Evolutionary conservation across 2,113 vertebrate species (phyloP).

Genomic region (Erythrolamprus reginae): DNA sequence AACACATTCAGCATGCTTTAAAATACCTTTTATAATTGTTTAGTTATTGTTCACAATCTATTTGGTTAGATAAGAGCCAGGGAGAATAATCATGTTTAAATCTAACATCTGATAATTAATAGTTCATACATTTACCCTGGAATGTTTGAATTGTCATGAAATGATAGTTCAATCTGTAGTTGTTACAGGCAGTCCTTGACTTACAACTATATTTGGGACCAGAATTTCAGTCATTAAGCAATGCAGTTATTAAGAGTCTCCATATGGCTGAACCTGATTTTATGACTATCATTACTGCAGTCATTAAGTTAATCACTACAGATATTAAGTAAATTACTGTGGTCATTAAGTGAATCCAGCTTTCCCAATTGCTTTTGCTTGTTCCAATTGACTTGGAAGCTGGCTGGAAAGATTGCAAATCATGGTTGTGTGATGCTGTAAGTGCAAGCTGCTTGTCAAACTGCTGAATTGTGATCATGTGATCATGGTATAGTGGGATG

Average conservation of each 20-base stretch:
- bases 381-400: not conserved
- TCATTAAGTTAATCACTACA: not conserved
- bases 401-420: not conserved
- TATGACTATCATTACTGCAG: not conserved
- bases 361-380: not conserved
- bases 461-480: not conserved
- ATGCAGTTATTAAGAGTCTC: not conserved
- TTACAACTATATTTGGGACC: not conserved
- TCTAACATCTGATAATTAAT: not conserved
- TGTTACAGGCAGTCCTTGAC: not conserved
- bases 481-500: not conserved
- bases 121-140: no score
- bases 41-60: not conserved
- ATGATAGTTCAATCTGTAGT: not conserved
- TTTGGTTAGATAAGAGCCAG: not conserved
- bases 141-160: not conserved
- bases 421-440: not conserved
- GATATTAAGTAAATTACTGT: not conserved
- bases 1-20: not conserved
- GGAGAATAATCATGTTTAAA: not conserved
- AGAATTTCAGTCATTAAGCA: not conserved
- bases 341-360: not conserved
- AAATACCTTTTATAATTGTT: not conserved
- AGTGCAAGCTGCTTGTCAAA: not conserved
- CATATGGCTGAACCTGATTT: not conserved